Evolutionary conservation across 2,797 vertebrate species (phyloP).

Genomic region (Rhadinocentrus ornatus): DNA sequence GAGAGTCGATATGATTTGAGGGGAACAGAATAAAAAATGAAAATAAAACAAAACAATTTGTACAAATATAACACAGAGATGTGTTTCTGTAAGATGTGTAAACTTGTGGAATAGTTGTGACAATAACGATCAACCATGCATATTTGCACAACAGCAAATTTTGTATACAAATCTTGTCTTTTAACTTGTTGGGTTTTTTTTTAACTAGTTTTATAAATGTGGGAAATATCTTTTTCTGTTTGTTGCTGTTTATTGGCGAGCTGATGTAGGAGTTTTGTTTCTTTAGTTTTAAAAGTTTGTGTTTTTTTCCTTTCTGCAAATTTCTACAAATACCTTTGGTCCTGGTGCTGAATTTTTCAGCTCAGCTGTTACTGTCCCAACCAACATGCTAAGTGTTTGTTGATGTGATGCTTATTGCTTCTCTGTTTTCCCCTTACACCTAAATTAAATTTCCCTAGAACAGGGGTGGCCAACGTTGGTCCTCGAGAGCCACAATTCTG

Average conservation of each 20-base stretch:
- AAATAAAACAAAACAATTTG: too few relatives aligned
- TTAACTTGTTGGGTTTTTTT: not conserved
- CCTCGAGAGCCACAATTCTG: too few relatives aligned
- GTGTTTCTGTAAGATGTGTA: too few relatives aligned
- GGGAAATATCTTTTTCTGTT: not conserved
- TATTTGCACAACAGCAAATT: too few relatives aligned
- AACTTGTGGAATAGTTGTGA: too few relatives aligned
- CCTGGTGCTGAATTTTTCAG: not conserved
- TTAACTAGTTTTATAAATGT: too few relatives aligned
- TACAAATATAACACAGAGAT: too few relatives aligned
- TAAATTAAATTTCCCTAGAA: too few relatives aligned
- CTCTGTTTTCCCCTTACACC: not conserved
- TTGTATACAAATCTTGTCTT: too few relatives aligned
- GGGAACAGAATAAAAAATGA: too few relatives aligned
- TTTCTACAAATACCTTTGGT: not conserved
- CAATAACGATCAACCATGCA: too few relatives aligned
- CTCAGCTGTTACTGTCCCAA: not conserved
- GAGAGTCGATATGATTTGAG: not conserved
- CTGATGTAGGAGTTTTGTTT: not conserved
- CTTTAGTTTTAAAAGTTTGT: not conserved
- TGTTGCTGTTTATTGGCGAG: not conserved
- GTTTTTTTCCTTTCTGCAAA: not conserved
- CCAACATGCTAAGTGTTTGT: not conserved
- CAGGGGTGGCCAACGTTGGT: too few relatives aligned
- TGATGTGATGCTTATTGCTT: not conserved